Conservation (phyloP, 2,888 invertebrate species). For the Schizotus pectinicornis region DNA sequence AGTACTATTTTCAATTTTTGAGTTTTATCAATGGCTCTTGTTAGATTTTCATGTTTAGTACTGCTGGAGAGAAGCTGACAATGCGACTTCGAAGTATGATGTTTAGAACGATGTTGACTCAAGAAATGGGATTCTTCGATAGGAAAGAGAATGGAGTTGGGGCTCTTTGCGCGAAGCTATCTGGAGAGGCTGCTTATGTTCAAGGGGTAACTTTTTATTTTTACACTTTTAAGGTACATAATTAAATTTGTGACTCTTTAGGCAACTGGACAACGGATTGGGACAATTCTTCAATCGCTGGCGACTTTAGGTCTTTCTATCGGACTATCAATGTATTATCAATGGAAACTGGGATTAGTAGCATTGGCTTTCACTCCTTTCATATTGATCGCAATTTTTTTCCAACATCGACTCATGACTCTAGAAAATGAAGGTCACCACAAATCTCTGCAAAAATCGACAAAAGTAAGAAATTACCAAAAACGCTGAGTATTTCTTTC, state of each 20-base stretch:
- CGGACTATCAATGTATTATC: constrained; percentile 71
- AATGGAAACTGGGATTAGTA: constrained; percentile 78
- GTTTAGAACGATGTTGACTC: constrained; percentile 72
- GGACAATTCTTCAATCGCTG: constrained; percentile 75
- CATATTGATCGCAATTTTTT: constrained; percentile 69
- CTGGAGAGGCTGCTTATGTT: constrained; percentile 78
- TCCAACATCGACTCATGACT: constrained; percentile 70
- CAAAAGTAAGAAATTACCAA: constrained; percentile 65
- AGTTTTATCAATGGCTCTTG: constrained; percentile 20
- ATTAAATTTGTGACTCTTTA: constrained; percentile 48
- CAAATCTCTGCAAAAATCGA: constrained; percentile 73
- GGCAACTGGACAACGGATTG: constrained; percentile 83
- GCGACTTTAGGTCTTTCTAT: constrained; percentile 72
- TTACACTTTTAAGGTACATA: background rate
- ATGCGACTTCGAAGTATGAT: constrained; percentile 70
- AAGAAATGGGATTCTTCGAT: constrained; percentile 80
- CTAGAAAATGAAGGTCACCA: constrained; percentile 73
- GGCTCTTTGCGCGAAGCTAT: constrained; percentile 74
- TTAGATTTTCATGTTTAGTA: constrained; percentile 66
- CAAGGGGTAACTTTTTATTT: constrained; percentile 69
- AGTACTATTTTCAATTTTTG: constrained; percentile 55
- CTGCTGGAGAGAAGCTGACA: constrained; percentile 82
- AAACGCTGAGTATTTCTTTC: too few species aligned
- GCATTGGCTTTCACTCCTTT: constrained; percentile 76
- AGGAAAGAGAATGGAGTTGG: constrained; percentile 75